A percentile compares a stretch with the other conserved stretches of the same genome.
Evolutionary conservation across 2,797 vertebrate genomes (phyloP).

Genomic region (Columba guinea): DNA sequence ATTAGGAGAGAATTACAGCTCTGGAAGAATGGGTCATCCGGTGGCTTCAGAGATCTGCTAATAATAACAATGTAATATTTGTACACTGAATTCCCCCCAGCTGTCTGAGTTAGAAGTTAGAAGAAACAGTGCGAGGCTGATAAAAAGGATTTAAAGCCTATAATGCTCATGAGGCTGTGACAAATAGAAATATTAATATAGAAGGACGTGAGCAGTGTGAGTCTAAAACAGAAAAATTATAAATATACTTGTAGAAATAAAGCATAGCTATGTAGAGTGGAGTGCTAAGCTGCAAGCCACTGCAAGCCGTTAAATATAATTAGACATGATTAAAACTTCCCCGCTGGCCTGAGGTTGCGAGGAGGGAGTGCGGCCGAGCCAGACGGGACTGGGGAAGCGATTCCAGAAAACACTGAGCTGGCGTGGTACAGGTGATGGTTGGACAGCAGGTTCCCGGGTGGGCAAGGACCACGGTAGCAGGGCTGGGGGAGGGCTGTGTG

Average conservation of each 20-base stretch:
- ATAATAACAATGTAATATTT: not conserved
- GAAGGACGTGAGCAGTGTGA: not conserved
- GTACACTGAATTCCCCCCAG: not conserved
- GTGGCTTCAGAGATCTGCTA: not conserved
- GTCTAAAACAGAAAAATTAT: not conserved
- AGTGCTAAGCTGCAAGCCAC: not conserved
- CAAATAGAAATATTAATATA: not conserved
- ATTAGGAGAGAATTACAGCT: not conserved
- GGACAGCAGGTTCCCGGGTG: not conserved
- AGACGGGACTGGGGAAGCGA: not conserved
- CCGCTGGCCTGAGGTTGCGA: not conserved
- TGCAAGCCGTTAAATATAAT: not conserved
- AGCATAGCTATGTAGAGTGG: rapidly evolving
- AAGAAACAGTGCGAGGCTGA: not conserved
- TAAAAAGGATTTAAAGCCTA: rapidly evolving
- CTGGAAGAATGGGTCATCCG: not conserved
- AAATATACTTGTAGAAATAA: not conserved
- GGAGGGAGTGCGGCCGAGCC: not conserved
- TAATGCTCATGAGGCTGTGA: not conserved
- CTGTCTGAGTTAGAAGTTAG: not conserved
- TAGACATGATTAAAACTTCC: not conserved
- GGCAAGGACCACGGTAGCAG: not conserved
- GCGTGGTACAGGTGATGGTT: rapidly evolving
- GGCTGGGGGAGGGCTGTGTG: rapidly evolving
- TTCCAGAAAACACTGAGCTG: not conserved